Evolutionary conservation across 2,888 invertebrate genomes (phyloP).

Genomic region (Micoletzkya japonica): DNA sequence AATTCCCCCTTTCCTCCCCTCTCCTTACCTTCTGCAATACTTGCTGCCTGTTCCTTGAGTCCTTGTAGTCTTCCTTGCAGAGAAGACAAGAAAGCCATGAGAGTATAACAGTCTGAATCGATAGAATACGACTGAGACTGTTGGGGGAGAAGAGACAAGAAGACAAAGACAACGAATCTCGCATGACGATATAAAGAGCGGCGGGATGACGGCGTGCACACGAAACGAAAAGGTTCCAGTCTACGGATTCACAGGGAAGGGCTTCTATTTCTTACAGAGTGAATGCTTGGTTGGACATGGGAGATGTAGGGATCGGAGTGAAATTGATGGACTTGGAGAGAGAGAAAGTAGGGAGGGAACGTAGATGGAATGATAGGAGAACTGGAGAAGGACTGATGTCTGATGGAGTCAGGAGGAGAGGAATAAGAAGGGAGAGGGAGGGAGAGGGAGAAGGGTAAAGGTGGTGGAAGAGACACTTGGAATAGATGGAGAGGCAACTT

Average conservation of each 20-base stretch:
- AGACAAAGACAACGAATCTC: not conserved
- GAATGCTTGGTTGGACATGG: no score
- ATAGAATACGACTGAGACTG: not conserved
- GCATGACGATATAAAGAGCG: constrained; percentile 4
- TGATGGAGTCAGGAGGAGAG: not conserved
- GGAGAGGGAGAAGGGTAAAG: not conserved
- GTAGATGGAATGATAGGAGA: not conserved
- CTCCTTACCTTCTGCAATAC: constrained; percentile 35
- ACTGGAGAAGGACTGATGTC: not conserved
- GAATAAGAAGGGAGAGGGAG: not conserved
- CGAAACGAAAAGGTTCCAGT: no score
- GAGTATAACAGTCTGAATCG: not conserved
- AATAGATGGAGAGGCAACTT: not conserved
- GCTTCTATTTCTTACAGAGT: no score
- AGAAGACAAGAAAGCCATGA: constrained; percentile 62
- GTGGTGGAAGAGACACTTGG: not conserved
- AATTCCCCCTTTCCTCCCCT: no score
- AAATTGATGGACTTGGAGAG: not conserved
- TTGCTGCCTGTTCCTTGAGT: constrained; percentile 43
- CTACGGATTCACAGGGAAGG: no score
- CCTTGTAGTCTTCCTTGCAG: constrained; percentile 47
- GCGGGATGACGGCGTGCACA: not conserved
- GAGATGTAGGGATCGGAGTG: not conserved
- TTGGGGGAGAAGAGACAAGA: not conserved
- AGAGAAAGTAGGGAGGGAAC: not conserved